Evolutionary conservation across 35 echinoderm and acorn worm genomes (phyloP).

Genomic region (Stichopus chloronotus): DNA sequence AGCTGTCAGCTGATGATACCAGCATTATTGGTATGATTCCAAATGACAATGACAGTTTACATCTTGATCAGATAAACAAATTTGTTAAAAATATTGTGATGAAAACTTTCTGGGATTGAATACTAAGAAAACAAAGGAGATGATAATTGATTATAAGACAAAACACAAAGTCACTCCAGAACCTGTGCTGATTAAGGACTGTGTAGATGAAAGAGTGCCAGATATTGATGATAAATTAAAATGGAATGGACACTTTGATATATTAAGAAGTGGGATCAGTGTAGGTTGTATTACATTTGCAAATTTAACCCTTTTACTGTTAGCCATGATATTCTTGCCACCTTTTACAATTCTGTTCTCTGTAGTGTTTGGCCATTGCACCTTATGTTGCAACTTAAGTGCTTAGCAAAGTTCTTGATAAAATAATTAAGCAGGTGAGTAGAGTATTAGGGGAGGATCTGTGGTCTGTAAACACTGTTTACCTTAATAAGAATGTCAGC

Average conservation of each 20-base stretch:
- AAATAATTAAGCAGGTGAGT: conserved; percentile 9
- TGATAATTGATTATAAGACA: background rate
- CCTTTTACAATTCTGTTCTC: no score
- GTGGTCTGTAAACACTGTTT: background rate
- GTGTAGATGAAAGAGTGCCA: no score
- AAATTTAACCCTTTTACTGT: no score
- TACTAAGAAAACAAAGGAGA: background rate
- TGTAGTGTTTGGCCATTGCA: no score
- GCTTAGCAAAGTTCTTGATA: background rate
- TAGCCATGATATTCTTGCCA: no score
- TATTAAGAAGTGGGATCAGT: no score
- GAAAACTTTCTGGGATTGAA: background rate
- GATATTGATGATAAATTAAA: no score
- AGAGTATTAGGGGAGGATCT: background rate
- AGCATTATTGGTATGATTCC: background rate
- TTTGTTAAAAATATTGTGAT: background rate
- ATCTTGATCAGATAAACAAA: no score
- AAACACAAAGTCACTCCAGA: background rate
- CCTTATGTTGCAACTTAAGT: no score
- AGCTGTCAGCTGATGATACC: background rate
- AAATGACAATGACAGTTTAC: background rate
- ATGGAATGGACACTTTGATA: no score
- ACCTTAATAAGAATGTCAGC: background rate
- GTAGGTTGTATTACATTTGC: no score
- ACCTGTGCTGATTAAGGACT: background rate